phyloP scores from a whole-genome alignment of 2,797 vertebrate species.

The Mallotus villosus region DNA sequence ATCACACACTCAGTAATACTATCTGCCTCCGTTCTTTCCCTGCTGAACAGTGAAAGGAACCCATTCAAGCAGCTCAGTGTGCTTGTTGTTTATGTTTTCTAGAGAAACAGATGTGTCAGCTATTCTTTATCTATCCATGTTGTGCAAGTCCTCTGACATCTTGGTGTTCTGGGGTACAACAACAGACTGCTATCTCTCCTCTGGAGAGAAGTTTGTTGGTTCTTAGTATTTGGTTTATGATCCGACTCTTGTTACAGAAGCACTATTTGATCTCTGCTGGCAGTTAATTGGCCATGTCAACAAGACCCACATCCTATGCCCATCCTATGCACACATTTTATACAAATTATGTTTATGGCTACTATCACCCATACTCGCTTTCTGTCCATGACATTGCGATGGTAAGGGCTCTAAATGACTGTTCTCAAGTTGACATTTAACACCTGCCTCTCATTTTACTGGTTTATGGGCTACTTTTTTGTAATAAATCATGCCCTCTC shows the following conservation, averaged over 20 bases:
- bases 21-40: background rate
- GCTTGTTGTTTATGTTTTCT: slow-evolving; percentile 7
- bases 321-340: too few species aligned
- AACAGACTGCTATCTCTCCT: too few species aligned
- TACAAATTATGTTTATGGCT: background rate
- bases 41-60: background rate
- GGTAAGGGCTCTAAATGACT: background rate
- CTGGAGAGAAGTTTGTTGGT: background rate
- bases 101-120: background rate
- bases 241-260: too few species aligned
- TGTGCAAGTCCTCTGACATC: background rate
- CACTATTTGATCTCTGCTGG: too few species aligned
- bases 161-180: too few species aligned
- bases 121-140: background rate
- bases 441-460: background rate
- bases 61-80: background rate
- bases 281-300: too few species aligned
- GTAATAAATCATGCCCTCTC: background rate
- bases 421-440: slow-evolving; percentile 1
- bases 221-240: background rate
- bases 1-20: background rate
- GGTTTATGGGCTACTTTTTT: background rate
- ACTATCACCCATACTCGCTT: too few species aligned
- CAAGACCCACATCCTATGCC: background rate
- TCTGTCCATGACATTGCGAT: background rate